These are phyloP conservation scores for Iguana delicatissima DNA, from an alignment of 2,797 vertebrate species.

Conservation along the genomic window DNA sequence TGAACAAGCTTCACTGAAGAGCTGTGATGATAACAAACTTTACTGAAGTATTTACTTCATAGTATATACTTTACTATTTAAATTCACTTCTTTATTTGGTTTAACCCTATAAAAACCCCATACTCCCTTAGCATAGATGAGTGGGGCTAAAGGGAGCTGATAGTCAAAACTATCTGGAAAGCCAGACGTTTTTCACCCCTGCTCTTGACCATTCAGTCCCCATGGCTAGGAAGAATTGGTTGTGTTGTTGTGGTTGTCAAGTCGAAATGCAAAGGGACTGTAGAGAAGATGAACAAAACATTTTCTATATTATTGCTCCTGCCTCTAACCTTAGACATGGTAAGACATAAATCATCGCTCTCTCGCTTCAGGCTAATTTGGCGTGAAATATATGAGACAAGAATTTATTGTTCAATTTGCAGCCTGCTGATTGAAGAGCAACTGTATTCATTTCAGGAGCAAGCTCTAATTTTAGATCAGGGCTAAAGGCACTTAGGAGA, in stretches of 20 bases:
- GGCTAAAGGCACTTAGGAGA: background rate
- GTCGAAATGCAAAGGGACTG: constrained; percentile 42
- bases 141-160: background rate
- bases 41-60: too few relatives aligned
- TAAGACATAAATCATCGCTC: constrained; percentile 61
- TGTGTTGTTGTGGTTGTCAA: constrained; percentile 59
- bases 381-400: constrained; percentile 62
- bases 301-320: constrained; percentile 64
- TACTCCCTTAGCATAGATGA: background rate
- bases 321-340: constrained; percentile 64
- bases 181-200: background rate
- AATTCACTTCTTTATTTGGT: too few relatives aligned
- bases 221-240: constrained; percentile 64
- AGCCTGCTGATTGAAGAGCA: constrained; percentile 44
- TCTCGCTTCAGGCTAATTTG: constrained; percentile 64
- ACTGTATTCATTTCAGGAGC: constrained; percentile 45
- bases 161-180: background rate
- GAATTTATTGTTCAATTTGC: constrained; percentile 61
- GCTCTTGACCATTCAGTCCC: constrained; percentile 55
- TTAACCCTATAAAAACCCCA: too few relatives aligned
- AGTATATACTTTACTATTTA: too few relatives aligned
- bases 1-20: too few relatives aligned
- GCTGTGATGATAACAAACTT: too few relatives aligned
- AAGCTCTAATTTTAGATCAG: constrained; percentile 26
- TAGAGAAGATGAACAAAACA: constrained; percentile 52